phyloP scores from a whole-genome alignment of 2,113 vertebrate genomes.

The Marmota flaviventris region DNA sequence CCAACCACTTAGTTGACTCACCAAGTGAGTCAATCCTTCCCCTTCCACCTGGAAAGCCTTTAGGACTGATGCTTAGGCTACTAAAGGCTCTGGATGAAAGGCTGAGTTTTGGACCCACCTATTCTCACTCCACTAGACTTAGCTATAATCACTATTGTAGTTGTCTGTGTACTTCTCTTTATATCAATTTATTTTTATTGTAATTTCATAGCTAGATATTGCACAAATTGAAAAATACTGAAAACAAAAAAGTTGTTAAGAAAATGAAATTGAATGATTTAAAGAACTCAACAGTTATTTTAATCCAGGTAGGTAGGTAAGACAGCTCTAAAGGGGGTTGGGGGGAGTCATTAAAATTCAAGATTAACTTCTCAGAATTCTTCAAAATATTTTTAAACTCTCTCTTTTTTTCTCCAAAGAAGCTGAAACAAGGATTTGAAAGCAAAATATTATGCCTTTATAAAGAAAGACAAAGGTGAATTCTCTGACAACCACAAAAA shows the following conservation, averaged over 20 bases:
- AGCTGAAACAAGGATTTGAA: background rate
- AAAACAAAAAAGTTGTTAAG: background rate
- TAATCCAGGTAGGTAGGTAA: background rate
- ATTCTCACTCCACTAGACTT: background rate
- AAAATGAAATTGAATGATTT: background rate
- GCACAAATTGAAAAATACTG: background rate
- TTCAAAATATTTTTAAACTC: background rate
- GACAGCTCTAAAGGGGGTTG: background rate
- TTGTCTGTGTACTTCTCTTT: background rate
- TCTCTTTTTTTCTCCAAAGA: constrained; percentile 50
- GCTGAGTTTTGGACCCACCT: background rate
- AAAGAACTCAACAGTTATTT: background rate
- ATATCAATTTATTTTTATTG: background rate
- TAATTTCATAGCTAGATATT: constrained; percentile 3
- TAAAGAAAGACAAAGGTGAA: constrained; percentile 2
- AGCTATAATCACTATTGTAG: background rate
- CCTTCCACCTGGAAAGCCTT: background rate
- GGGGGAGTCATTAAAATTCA: background rate
- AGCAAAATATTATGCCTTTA: background rate
- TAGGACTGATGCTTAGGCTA: background rate
- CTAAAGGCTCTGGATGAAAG: background rate
- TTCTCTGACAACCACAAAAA: background rate
- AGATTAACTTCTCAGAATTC: background rate
- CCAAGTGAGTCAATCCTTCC: background rate
- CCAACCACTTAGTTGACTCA: constrained; percentile 26